Conservation (phyloP, 1,140 invertebrate genomes). For the Drosophila miranda region DNA sequence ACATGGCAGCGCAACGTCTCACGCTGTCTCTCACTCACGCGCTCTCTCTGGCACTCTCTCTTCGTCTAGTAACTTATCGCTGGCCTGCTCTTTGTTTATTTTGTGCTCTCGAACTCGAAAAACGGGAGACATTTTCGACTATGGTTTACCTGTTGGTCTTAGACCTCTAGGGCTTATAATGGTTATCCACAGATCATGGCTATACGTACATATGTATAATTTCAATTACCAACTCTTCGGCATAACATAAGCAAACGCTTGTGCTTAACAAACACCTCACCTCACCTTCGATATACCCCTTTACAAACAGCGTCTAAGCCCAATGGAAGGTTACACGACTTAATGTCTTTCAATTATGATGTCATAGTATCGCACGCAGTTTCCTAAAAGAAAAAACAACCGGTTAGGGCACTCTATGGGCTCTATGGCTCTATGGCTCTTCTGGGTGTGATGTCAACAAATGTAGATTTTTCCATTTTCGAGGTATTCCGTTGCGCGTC, state of each 20-base stretch:
- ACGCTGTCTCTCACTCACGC: slow-evolving; percentile 6
- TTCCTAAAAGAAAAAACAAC: slow-evolving; percentile 38
- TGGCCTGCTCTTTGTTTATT: slow-evolving; percentile 57
- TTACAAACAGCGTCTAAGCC: slow-evolving; percentile 13
- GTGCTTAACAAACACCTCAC: no score
- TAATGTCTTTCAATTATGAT: slow-evolving; percentile 36
- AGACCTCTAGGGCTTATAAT: no score
- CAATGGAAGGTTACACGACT: slow-evolving; percentile 42
- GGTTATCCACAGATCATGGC: no score
- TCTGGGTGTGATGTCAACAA: slow-evolving; percentile 63
- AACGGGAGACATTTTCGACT: no score
- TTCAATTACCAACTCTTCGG: no score
- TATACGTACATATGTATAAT: no score
- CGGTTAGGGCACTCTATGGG: slow-evolving; percentile 29
- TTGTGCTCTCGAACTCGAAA: slow-evolving; percentile 57
- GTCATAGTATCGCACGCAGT: slow-evolving; percentile 45
- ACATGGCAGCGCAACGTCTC: slow-evolving; percentile 41
- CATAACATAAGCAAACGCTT: no score
- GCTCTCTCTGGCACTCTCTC: slow-evolving; percentile 1
- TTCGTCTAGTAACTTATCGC: slow-evolving; percentile 1
- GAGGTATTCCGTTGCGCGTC: slow-evolving; percentile 26
- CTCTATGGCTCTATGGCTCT: no score
- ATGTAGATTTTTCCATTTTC: slow-evolving; percentile 37
- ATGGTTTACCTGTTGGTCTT: no score
- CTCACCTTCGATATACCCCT: no score